Evolutionary conservation across 2,888 invertebrate species (phyloP).

Genomic region (Xestia sexstrigata): DNA sequence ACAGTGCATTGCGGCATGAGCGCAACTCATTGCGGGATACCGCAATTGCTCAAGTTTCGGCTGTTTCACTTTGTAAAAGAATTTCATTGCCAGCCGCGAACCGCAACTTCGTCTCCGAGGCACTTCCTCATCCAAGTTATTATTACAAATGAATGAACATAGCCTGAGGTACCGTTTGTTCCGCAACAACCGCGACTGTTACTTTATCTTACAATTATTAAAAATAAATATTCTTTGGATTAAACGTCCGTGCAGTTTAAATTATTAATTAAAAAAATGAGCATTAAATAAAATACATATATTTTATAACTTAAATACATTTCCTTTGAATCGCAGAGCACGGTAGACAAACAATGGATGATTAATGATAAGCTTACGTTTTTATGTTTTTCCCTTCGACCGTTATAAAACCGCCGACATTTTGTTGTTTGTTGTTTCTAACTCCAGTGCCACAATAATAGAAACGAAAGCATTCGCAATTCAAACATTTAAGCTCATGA

Average conservation of each 20-base stretch:
- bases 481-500: slow-evolving; percentile 44
- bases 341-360: slow-evolving; percentile 17
- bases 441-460: slow-evolving; percentile 23
- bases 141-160: slow-evolving; percentile 16
- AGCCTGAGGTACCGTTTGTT: not conserved
- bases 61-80: slow-evolving; percentile 35
- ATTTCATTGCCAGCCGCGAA: slow-evolving; percentile 31
- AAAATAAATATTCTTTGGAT: not conserved
- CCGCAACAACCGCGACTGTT: not conserved
- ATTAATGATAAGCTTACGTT: slow-evolving; percentile 26
- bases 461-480: slow-evolving; percentile 42
- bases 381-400: not conserved
- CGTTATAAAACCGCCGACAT: not conserved
- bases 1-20: slow-evolving; percentile 66
- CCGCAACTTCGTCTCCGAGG: not conserved
- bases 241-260: not conserved
- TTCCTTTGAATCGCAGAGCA: not conserved
- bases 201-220: not conserved
- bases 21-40: slow-evolving; percentile 55
- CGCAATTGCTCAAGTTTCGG: slow-evolving; percentile 52
- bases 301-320: not conserved
- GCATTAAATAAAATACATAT: not conserved
- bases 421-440: slow-evolving; percentile 12
- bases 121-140: slow-evolving; percentile 15
- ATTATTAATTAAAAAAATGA: not conserved